phyloP scores from a whole-genome alignment of 2,113 vertebrate genomes.

The Anarrhichthys ocellatus region DNA sequence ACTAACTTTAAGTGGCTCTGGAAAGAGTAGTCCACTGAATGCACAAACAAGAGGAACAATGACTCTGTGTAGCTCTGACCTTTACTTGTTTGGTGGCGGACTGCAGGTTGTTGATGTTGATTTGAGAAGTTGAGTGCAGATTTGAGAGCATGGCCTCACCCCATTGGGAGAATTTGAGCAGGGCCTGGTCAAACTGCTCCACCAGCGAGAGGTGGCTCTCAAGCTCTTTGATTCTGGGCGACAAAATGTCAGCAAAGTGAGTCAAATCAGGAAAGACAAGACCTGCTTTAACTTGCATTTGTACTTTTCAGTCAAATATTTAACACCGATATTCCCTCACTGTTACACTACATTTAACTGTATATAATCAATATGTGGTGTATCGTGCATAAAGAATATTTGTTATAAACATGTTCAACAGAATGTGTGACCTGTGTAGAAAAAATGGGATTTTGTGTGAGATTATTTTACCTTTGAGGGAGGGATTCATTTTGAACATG shows the following conservation, averaged over 20 bases:
- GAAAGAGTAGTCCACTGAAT: not conserved
- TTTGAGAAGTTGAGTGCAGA: slow-evolving; percentile 87
- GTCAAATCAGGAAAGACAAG: not conserved
- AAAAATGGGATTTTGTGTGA: not conserved
- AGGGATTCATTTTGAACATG: slow-evolving; percentile 80
- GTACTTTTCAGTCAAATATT: not conserved
- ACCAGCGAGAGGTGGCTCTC: slow-evolving; percentile 86
- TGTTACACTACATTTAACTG: not conserved
- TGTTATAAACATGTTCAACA: not conserved
- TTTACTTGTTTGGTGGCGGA: slow-evolving; percentile 83
- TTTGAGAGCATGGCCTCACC: slow-evolving; percentile 89
- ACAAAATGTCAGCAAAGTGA: slow-evolving; percentile 7
- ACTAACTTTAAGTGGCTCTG: not conserved
- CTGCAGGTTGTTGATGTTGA: slow-evolving; percentile 85
- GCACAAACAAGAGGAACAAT: not conserved
- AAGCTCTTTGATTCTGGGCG: slow-evolving; percentile 86
- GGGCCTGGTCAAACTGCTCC: slow-evolving; percentile 88
- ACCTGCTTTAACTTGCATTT: not conserved
- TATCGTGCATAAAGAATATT: not conserved
- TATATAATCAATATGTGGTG: not conserved
- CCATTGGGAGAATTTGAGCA: slow-evolving; percentile 92
- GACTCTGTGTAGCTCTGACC: slow-evolving; percentile 77
- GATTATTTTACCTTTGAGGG: slow-evolving; percentile 79
- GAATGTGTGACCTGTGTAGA: not conserved
- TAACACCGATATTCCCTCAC: not conserved